Percentiles rank a stretch among this genome's conserved stretches.
These are phyloP conservation scores for Agapostemon virescens DNA, from an alignment of 2,888 invertebrate species.

Conservation along the genomic window DNA sequence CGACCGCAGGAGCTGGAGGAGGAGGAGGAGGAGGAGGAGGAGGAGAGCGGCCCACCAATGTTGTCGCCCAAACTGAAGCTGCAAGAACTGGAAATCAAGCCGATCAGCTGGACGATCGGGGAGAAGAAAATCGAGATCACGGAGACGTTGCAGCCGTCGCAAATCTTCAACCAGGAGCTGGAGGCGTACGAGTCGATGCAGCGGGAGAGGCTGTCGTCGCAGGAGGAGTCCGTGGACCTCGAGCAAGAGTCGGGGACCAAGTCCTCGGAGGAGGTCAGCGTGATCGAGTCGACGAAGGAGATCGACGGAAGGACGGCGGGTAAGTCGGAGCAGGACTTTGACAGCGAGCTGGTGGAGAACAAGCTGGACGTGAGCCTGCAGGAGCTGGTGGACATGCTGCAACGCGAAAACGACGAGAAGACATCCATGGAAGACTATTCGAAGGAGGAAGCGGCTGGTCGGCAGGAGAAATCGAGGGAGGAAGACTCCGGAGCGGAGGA, in stretches of 20 bases:
- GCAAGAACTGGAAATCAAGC: constrained; percentile 76
- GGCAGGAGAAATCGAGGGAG: neutral
- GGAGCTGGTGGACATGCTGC: constrained; percentile 76
- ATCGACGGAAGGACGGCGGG: neutral
- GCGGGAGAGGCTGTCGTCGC: constrained; percentile 59
- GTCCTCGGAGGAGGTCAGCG: constrained; percentile 69
- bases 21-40: too few species aligned
- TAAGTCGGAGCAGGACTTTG: constrained; percentile 71
- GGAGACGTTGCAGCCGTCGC: constrained; percentile 75
- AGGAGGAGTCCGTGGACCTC: constrained; percentile 65
- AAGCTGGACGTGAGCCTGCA: constrained; percentile 77
- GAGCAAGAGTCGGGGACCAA: constrained; percentile 69
- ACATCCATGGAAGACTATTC: constrained; percentile 74
- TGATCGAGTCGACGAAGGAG: constrained; percentile 68
- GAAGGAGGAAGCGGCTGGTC: constrained; percentile 1
- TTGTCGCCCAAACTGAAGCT: constrained; percentile 74
- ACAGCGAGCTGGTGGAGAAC: constrained; percentile 76
- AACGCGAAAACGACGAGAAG: constrained; percentile 76
- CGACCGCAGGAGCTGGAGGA: constrained; percentile 76
- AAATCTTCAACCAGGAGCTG: constrained; percentile 77
- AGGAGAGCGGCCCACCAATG: constrained; percentile 68
- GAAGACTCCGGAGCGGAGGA: neutral
- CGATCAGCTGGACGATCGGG: constrained; percentile 78
- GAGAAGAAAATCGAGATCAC: constrained; percentile 79
- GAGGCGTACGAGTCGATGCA: constrained; percentile 75